Percentiles rank a stretch among this genome's conserved stretches.
phyloP scores from a whole-genome alignment of 2,797 vertebrate genomes.

The Betta splendens region DNA sequence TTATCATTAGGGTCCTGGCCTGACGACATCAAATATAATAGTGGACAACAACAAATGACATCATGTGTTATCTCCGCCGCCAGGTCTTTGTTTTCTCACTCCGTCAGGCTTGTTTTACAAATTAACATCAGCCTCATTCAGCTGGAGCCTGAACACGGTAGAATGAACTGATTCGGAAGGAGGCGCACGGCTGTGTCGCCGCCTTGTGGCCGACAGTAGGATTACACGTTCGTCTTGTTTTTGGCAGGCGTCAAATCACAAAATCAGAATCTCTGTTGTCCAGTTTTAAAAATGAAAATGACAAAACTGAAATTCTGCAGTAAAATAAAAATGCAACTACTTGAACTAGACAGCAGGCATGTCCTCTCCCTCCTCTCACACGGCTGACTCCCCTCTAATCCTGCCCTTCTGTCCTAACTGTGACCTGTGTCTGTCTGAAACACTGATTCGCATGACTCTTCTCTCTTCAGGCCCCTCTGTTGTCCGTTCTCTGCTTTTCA shows the following conservation, averaged over 20 bases:
- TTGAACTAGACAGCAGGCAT: too few species aligned
- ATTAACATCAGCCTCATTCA: conserved; percentile 28
- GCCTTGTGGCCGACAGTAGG: conserved; percentile 41
- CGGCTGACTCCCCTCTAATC: conserved; percentile 19
- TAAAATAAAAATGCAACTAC: too few species aligned
- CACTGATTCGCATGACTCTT: conserved; percentile 32
- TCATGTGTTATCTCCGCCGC: conserved; percentile 20
- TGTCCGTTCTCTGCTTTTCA: conserved; percentile 9
- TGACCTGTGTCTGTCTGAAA: conserved; percentile 22
- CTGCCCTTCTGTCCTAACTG: conserved; percentile 28
- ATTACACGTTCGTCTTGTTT: too few species aligned
- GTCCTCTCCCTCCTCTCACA: background rate
- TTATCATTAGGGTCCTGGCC: conserved; percentile 33
- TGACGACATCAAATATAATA: conserved; percentile 49
- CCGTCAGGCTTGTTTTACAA: conserved; percentile 19
- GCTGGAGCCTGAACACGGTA: too few species aligned
- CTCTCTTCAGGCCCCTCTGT: conserved; percentile 19
- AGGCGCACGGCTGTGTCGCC: too few species aligned
- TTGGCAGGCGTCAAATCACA: too few species aligned
- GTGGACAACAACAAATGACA: conserved; percentile 37
- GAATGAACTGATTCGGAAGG: too few species aligned
- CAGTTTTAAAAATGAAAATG: too few species aligned
- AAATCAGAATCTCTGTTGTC: too few species aligned
- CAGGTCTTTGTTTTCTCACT: conserved; percentile 43
- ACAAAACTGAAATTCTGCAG: too few species aligned